Evolutionary conservation across 1,140 invertebrate species (phyloP).

Genomic region (Musca domestica): DNA sequence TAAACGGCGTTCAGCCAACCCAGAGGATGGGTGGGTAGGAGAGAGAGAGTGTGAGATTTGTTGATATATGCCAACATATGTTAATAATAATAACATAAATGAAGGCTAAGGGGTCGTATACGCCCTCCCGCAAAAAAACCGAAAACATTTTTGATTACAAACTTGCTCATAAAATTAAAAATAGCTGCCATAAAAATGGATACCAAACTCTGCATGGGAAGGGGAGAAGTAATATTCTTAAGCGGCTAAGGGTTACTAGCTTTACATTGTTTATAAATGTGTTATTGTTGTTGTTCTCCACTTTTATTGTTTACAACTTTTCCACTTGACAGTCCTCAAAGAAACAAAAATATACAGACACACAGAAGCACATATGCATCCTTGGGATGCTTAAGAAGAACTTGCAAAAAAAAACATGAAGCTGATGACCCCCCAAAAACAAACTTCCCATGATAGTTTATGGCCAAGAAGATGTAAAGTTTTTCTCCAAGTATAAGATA

Average conservation of each 20-base stretch:
- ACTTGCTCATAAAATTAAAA: conserved; percentile 20
- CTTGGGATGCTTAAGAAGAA: not conserved
- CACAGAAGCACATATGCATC: not conserved
- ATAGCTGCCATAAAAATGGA: conserved; percentile 3
- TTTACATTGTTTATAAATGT: not conserved
- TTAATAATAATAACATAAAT: not conserved
- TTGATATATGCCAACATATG: not conserved
- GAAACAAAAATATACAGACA: not conserved
- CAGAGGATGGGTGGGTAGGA: too few relatives aligned
- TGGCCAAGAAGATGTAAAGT: too few relatives aligned
- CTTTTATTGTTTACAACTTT: conserved; percentile 23
- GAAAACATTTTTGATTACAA: not conserved
- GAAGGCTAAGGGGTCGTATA: not conserved
- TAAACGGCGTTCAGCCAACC: not conserved
- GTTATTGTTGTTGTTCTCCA: not conserved
- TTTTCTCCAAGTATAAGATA: too few relatives aligned
- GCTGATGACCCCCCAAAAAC: too few relatives aligned
- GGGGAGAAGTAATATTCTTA: not conserved
- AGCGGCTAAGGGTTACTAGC: not conserved
- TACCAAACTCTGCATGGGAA: not conserved
- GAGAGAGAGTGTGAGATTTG: too few relatives aligned
- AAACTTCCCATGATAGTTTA: too few relatives aligned
- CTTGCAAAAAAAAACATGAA: not conserved
- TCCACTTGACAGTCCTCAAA: conserved; percentile 7
- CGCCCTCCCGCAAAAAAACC: not conserved